These are phyloP conservation scores for Hycleus phaleratus DNA, from an alignment of 1,140 invertebrate species.

Conservation along the genomic window DNA sequence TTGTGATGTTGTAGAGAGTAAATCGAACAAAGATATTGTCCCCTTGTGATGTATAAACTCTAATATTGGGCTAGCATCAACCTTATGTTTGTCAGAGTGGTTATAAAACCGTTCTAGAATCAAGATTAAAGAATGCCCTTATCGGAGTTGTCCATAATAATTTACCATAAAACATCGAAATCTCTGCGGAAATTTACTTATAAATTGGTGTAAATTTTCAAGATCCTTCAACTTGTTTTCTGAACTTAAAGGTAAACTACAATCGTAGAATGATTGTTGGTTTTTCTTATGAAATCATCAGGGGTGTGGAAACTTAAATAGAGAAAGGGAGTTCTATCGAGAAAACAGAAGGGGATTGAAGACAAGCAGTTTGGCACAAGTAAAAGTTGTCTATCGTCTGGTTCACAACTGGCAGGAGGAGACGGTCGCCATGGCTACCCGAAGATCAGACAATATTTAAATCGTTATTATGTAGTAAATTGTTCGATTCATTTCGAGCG, in stretches of 20 bases:
- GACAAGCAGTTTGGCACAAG: slow-evolving; percentile 14
- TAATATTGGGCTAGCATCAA: slow-evolving; percentile 10
- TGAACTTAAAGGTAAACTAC: too few relatives aligned
- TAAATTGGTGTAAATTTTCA: too few relatives aligned
- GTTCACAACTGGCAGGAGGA: slow-evolving; percentile 2
- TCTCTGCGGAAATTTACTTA: too few relatives aligned
- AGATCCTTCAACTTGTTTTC: too few relatives aligned
- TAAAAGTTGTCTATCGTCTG: slow-evolving; percentile 16
- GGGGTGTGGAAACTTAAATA: too few relatives aligned
- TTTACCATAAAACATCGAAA: too few relatives aligned
- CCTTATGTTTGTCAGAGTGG: slow-evolving; percentile 12
- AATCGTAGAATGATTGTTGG: too few relatives aligned
- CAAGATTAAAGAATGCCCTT: slow-evolving; percentile 9
- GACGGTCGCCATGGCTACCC: slow-evolving; percentile 9
- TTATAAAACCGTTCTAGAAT: slow-evolving; percentile 9
- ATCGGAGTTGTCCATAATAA: neutral
- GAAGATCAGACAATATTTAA: slow-evolving; percentile 15
- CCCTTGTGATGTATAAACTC: slow-evolving; percentile 14
- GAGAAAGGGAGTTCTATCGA: too few relatives aligned
- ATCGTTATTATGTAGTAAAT: slow-evolving; percentile 7
- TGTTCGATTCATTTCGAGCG: neutral
- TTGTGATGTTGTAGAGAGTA: neutral
- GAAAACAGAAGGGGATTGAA: slow-evolving; percentile 2
- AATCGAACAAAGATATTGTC: slow-evolving; percentile 10
- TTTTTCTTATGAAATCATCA: too few relatives aligned